Conservation (phyloP, 2,888 invertebrate genomes). For the Odontothrips loti region DNA sequence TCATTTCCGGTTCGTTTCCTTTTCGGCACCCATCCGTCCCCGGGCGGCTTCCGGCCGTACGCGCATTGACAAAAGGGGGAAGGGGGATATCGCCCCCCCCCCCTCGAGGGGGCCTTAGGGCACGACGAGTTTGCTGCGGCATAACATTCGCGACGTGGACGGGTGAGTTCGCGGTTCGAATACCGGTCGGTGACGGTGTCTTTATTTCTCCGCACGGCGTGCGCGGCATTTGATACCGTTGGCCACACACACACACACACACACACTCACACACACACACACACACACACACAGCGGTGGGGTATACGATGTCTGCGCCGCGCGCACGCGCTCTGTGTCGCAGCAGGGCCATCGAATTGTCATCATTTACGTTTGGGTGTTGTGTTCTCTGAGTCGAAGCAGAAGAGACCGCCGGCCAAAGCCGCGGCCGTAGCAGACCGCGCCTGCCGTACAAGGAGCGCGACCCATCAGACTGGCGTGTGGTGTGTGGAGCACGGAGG, state of each 20-base stretch:
- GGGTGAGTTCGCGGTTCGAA: background rate
- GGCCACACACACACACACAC: too few species aligned
- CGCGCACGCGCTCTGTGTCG: too few species aligned
- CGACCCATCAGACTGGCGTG: background rate
- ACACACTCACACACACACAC: too few species aligned
- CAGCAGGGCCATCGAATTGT: too few species aligned
- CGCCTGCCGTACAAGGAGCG: background rate
- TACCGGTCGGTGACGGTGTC: background rate
- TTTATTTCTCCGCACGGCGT: too few species aligned
- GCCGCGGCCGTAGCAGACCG: background rate
- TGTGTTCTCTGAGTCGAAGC: too few species aligned
- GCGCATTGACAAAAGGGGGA: background rate
- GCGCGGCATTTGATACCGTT: too few species aligned
- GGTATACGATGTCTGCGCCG: too few species aligned
- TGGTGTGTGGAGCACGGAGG: too few species aligned
- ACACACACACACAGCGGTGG: too few species aligned
- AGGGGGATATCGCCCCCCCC: too few species aligned
- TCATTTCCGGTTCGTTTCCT: conserved; percentile 26
- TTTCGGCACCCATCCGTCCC: conserved; percentile 23
- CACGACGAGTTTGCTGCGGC: background rate
- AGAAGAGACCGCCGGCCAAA: background rate
- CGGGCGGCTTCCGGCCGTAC: background rate
- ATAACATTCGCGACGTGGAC: background rate
- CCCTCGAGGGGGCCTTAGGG: background rate
- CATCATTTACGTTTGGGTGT: too few species aligned